Percentiles rank a stretch among this genome's conserved stretches.
Evolutionary conservation across 2,797 vertebrate genomes (phyloP).

Genomic region (Anguilla megastoma): DNA sequence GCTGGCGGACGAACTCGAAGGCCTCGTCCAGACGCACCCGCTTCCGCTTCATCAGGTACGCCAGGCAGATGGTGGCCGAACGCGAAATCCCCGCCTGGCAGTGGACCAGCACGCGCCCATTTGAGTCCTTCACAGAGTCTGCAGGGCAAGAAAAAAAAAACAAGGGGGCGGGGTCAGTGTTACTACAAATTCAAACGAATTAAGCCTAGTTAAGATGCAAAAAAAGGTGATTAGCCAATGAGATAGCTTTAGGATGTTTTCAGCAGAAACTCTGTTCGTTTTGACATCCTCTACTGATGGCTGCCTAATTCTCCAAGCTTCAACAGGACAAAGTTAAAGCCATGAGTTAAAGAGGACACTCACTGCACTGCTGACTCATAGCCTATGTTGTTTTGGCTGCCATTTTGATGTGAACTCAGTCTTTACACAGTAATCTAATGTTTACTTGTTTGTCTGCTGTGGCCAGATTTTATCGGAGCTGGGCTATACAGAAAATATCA

Average conservation of each 20-base stretch:
- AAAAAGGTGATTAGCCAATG: background rate
- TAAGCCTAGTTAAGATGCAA: background rate
- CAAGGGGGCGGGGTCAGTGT: constrained; percentile 8
- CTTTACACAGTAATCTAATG: too few relatives aligned
- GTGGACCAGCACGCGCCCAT: constrained; percentile 77
- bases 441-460: background rate
- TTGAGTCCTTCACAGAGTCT: constrained; percentile 77
- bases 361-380: background rate
- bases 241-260: background rate
- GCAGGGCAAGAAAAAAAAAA: constrained; percentile 28
- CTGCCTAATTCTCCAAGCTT: background rate
- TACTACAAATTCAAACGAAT: background rate
- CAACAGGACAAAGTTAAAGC: background rate
- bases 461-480: background rate
- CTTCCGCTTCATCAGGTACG: constrained; percentile 82
- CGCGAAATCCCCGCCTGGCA: constrained; percentile 83
- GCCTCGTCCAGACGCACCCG: constrained; percentile 78
- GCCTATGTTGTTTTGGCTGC: background rate
- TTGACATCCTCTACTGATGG: background rate
- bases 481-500: background rate
- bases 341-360: background rate
- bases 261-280: background rate
- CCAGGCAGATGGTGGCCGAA: constrained; percentile 82
- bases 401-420: background rate
- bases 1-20: constrained; percentile 78